Evolutionary conservation across 2,113 vertebrate species (phyloP), one percentile per base, ranked within the genome.

Genomic region (Corythornis vintsioides): DNA sequence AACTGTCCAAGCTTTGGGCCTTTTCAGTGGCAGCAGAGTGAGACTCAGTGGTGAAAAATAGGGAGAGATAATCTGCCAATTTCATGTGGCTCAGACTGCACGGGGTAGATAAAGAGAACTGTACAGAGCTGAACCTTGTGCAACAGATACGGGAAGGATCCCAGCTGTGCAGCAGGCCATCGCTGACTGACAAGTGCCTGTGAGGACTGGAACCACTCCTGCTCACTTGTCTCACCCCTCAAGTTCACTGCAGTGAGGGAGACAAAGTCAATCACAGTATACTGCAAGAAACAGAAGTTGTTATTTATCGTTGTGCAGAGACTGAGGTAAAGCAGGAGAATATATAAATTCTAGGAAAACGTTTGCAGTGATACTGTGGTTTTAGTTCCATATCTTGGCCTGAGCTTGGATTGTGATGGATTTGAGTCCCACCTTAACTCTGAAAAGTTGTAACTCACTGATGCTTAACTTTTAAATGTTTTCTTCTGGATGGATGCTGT

Each of bases 111-210:
- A 74, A 81, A 66, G n/a, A 38, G 53, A 83, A 63, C 26, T 22
- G 26, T 7, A 40, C 20, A 29, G 56, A 72, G 59, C 15, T 61
- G 38, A 55, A 45, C 18, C 29, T 33, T 19, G 5, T 61, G 80
- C 24, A 78, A 65, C 15, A 0, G 4, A 35, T 43, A 88, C 0
- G 10, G 40, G 15, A 73, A 28, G 57, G 55, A 65, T 52, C 25
- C 45, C 7, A 48, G 48, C 15, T 0, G 0, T 48, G 55, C 64
- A 61, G 11, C 19, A 14, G 13, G 25, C 67, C 13, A 11, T 19
- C 40, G 21, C 22, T 3, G 20, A 80, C 35, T 55, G 2, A 6
- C 15, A 7, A 40, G 5, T 8, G 45, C 25, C 55, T 69, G 15
- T 3, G 14, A 73, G 17, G 29, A 31, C 52, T 56, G 19, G 83